These are phyloP conservation scores for Drosophila atroscutellata DNA, from an alignment of 2,888 invertebrate genomes.

Conservation along the genomic window DNA sequence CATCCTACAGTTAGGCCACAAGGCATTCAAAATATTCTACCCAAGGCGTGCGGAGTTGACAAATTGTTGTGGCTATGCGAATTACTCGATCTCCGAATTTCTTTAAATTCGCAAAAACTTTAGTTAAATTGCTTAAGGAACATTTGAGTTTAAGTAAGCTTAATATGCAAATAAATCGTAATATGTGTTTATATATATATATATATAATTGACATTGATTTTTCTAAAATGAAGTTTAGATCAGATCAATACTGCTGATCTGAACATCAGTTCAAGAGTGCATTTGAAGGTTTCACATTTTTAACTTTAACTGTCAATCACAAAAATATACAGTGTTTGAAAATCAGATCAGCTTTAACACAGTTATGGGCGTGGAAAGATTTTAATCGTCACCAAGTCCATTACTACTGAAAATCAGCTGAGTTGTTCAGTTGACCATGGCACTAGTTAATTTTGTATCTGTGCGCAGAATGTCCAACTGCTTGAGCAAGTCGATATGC, in stretches of 20 bases:
- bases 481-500: conserved; percentile 16
- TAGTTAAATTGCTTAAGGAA: not conserved
- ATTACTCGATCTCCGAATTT: not conserved
- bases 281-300: not conserved
- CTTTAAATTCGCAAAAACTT: not conserved
- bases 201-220: not conserved
- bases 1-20: conserved; percentile 7
- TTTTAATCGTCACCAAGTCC: too few species aligned
- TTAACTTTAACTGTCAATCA: not conserved
- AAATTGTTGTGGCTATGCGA: not conserved
- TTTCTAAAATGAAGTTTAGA: not conserved
- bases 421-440: not conserved
- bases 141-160: not conserved
- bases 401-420: not conserved
- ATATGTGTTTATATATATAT: not conserved
- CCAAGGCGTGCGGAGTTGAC: not conserved
- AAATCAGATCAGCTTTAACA: not conserved
- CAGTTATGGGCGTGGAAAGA: not conserved
- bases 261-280: not conserved
- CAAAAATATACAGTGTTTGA: not conserved
- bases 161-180: not conserved
- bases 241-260: not conserved
- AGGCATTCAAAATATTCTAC: conserved; percentile 31
- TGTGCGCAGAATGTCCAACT: not conserved
- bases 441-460: not conserved